Base-by-base conservation (phyloP, 1,140 invertebrate genomes). In the Drosophila neocordata region DNA sequence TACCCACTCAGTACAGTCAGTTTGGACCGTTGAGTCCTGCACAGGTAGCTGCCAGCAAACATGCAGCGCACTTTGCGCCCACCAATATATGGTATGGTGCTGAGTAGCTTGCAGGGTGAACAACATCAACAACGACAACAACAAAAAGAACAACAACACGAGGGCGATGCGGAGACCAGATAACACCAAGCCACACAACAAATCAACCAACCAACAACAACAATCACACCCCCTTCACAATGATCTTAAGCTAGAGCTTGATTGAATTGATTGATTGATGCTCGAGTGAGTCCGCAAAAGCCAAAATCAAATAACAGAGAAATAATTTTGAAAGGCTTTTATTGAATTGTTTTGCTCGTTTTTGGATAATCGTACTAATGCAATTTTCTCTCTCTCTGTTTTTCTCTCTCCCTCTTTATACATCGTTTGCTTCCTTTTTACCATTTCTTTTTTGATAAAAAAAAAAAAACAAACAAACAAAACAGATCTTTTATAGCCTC, bases 81-180 rank as follows among this genome's bases (percentile, higher is more conserved):
- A 92, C 94, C 52, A 93, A 94, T 89, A 93, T 96, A 77, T 96
- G 95, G 95, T 96, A 96, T 92, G 94, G 95, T 68, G 95, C 96
- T 92, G 89, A 91, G 75, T 91, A 91, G 83, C 67, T 73, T 65
- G 67, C 83, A 66, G 71, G 60, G 61, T 73, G 61, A 83, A 77
- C 66, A 57, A 75, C 60, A 57, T 37, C 71, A 77, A 63, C 58
- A 65, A 31, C 59, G 60, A 34, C 52, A 48, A 31, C 15, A 58
- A 52, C 59, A 51, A 69, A 15, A 65, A 57, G 18, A 38, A 61
- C 38, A 67, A 44, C 57, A 55, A 60, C 58, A 44, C 31, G 18
- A 35, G 13, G 66, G 56, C 31, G 52, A 56, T 7, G 55, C 15
- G 27, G 27, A 31, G 44, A 62, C 41, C 8, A 59, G 31, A 48